Percentiles rank a stretch among this genome's conserved stretches.
Conservation (phyloP, 2,113 vertebrate species). For the Gambusia affinis region DNA sequence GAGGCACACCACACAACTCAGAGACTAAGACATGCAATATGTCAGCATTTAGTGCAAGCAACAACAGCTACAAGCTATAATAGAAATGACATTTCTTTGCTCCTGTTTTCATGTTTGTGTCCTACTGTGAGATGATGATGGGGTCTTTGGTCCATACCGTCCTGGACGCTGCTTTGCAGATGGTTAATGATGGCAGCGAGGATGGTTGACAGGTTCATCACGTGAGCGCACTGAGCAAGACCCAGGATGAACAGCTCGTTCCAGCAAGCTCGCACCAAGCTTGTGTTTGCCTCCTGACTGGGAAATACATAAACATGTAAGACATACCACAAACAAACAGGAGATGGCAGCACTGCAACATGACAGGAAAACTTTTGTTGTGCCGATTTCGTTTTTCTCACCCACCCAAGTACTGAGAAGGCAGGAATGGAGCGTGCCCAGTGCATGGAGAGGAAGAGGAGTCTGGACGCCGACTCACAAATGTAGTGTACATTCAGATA, state of each 20-base stretch:
- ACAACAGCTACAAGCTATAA: not conserved
- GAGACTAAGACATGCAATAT: not conserved
- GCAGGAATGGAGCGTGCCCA: constrained; percentile 98
- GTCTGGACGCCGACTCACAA: constrained; percentile 96
- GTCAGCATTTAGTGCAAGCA: not conserved
- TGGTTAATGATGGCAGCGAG: constrained; percentile 96
- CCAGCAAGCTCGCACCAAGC: constrained; percentile 95
- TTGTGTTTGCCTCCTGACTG: constrained; percentile 96
- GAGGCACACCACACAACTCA: not conserved
- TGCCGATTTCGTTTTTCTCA: constrained; percentile 14
- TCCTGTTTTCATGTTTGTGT: constrained; percentile 31
- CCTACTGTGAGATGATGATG: constrained; percentile 56
- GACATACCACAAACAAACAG: not conserved
- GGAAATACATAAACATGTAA: constrained; percentile 16
- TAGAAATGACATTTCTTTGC: constrained; percentile 26
- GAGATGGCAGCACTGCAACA: not conserved
- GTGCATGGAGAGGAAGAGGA: constrained; percentile 99
- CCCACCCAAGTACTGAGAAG: constrained; percentile 96
- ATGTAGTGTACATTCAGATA: constrained; percentile 99
- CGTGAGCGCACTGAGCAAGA: constrained; percentile 94
- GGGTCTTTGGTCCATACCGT: constrained; percentile 83
- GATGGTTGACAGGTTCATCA: constrained; percentile 98
- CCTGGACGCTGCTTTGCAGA: constrained; percentile 95
- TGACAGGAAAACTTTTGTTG: not conserved
- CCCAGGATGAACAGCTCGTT: constrained; percentile 98